Evolutionary conservation across 1,140 invertebrate species (phyloP), one percentile per base, ranked within the genome.

Genomic region (Drosophila nebulosa): DNA sequence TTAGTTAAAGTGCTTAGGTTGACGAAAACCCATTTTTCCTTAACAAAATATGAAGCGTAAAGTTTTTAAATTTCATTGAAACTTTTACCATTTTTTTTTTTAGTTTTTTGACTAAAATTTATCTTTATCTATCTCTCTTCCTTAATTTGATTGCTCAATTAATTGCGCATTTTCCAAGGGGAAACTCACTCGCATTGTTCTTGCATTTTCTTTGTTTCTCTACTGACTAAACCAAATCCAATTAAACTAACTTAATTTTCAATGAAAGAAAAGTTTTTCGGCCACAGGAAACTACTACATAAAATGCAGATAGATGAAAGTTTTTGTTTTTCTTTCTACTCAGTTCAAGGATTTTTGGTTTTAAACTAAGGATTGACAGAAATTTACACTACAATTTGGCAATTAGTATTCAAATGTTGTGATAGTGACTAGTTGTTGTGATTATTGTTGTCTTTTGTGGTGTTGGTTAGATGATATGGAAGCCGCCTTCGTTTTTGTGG

Each of bases 341-440:
- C 21, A 46, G n/a, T 21, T 46, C 21, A 46, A 21, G 7, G 16
- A 10, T 4, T 21, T 46, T 46, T 18, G 39, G 7, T 42, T 42
- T 18, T 42, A n/a, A n/a, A n/a, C n/a, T n/a, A n/a, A n/a, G 3
- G 12, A 21, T 21, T 16, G 7, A 46, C 0, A 18, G 9, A 42
- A 46, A 21, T 46, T 7, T 0, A 36, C n/a, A n/a, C 24, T 36
- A 36, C 39, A 46, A 46, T 21, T 46, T 18, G 35, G 2, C 21
- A 72, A 73, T 73, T 72, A 73, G 58, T 36, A 72, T 58, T 35
- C 62, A 53, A 65, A 27, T 46, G 39, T 21, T 46, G 39, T 16
- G n/a, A n/a, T 18, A 9, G 39, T 42, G 39, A 16, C 14, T 46
- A 21, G 16, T 46, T 30, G 27, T 18, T 18, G 39, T 46, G 16